Evolutionary conservation across 2,113 vertebrate genomes (phyloP), one percentile per base, ranked within the genome.

Genomic region (Heliornis fulica): DNA sequence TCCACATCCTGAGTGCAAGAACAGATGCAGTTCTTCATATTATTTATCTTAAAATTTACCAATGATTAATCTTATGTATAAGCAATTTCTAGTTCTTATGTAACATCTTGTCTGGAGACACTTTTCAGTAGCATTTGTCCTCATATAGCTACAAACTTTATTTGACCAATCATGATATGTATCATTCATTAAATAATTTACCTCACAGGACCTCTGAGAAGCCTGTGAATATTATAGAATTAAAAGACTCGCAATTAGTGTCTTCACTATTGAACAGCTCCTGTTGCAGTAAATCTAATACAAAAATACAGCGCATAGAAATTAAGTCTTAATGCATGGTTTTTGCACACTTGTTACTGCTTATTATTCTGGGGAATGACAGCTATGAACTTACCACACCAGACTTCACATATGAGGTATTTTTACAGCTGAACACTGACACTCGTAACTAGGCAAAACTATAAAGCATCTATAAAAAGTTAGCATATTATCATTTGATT

Each of bases 241-340:
- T 65, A 43, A 59, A 75, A 41, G 51, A 31, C 16, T 66, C 71
- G 26, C 13, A 75, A 5, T 48, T 70, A 65, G 1, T 0, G 0
- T 60, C n/a, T 77, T 77, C 22, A n/a, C 2, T 79, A 29, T 34
- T 7, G 70, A 61, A 41, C 23, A 76, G 11, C 36, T 50, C 7
- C 21, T 41, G 36, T 38, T 32, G 4, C 54, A 4, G 9, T 63
- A 57, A 85, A 29, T 59, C 8, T 76, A 83, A 50, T 54, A 16
- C 8, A 56, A 45, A 79, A 56, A 19, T 74, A 11, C 32, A 66
- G 41, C 22, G 15, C 34, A 61, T 3, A 61, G 46, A 12, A 61
- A 22, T 70, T 61, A 53, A 51, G 23, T 87, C 50, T 69, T 64
- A 53, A 82, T 38, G 6, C 7, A 22, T 26, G 15, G 11, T 36